Conservation (phyloP, 2,888 invertebrate species). For the Lasioglossum vierecki region DNA sequence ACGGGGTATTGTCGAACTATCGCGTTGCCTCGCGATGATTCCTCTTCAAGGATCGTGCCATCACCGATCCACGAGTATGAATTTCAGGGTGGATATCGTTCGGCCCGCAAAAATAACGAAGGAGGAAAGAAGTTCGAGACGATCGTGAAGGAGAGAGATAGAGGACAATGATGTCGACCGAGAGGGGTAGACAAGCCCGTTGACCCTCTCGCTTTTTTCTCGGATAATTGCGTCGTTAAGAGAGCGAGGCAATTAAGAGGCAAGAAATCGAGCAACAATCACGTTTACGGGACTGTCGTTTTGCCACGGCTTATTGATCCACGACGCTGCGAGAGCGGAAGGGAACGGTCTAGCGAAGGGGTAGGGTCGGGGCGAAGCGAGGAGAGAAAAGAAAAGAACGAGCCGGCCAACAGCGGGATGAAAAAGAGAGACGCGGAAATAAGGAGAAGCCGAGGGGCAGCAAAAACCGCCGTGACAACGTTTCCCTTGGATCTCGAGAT, state of each 20-base stretch:
- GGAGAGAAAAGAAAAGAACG: slow-evolving; percentile 46
- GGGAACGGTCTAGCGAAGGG: slow-evolving; percentile 34
- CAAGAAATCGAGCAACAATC: slow-evolving; percentile 82
- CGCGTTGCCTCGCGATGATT: slow-evolving; percentile 10
- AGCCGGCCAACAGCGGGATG: slow-evolving; percentile 34
- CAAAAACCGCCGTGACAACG: slow-evolving; percentile 49
- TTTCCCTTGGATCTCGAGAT: slow-evolving; percentile 54
- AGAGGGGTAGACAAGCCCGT: slow-evolving; percentile 26
- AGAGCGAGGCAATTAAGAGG: slow-evolving; percentile 80
- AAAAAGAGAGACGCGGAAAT: slow-evolving; percentile 28
- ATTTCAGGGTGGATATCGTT: slow-evolving; percentile 29
- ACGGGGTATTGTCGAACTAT: slow-evolving; percentile 65
- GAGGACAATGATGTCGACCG: too few species aligned
- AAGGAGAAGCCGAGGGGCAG: slow-evolving; percentile 28
- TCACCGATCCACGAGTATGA: slow-evolving; percentile 3
- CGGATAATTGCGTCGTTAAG: slow-evolving; percentile 82
- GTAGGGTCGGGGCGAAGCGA: slow-evolving; percentile 37
- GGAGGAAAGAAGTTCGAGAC: neutral
- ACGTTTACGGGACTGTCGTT: slow-evolving; percentile 76
- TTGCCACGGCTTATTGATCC: slow-evolving; percentile 78
- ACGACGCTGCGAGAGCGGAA: slow-evolving; percentile 64
- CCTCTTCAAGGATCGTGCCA: slow-evolving; percentile 32
- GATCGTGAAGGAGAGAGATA: neutral
- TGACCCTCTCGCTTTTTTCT: slow-evolving; percentile 32
- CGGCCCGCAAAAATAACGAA: neutral